Evolutionary conservation across 2,797 vertebrate genomes (phyloP), one percentile per base, ranked within the genome.

Genomic region (Aulostomus chinensis): DNA sequence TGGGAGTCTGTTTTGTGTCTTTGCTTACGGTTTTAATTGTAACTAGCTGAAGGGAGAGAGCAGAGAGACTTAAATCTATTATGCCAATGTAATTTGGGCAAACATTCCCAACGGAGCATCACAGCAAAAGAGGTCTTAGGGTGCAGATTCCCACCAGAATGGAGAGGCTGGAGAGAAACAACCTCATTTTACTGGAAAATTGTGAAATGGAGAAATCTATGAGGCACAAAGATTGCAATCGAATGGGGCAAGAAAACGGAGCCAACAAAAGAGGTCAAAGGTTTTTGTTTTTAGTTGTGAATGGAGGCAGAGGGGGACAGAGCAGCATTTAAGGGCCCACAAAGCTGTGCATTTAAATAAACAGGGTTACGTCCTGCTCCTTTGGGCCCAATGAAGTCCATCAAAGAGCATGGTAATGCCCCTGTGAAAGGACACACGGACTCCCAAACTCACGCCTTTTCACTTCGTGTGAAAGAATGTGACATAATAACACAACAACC

Each of bases 381-480:
- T 87, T 87, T 86, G 81, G 87, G 68, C 71, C 68, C 78, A 84
- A 86, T 90, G 81, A 84, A 88, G 75, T 85, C 78, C 83, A 78
- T 89, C 86, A 90, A 90, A 90, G 84, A 81, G 74, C 77, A 89
- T 89, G 88, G 84, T 87, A 90, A 90, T 89, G 86, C 67, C 59
- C 22, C 41, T 46, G 33, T 89, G 84, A 89, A 92, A 83, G 81
- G 74, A 80, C 45, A 47, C 71, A 62, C 76, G 80, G 78, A 85
- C 78, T 76, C 73, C 66, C 60, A 79, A 88, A 84, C 73, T 71
- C 72, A 64, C 25, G 67, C 69, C 73, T 81, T 84, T 87, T 87
- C 77, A 81, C 73, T 76, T 77, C 42, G 77, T 86, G 84, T 88
- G 86, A 91, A 91, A 89, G 83, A 86, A 87, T 81, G 83, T 80